Base-by-base conservation (phyloP, 2,888 invertebrate species). In the Patella pellucida region DNA sequence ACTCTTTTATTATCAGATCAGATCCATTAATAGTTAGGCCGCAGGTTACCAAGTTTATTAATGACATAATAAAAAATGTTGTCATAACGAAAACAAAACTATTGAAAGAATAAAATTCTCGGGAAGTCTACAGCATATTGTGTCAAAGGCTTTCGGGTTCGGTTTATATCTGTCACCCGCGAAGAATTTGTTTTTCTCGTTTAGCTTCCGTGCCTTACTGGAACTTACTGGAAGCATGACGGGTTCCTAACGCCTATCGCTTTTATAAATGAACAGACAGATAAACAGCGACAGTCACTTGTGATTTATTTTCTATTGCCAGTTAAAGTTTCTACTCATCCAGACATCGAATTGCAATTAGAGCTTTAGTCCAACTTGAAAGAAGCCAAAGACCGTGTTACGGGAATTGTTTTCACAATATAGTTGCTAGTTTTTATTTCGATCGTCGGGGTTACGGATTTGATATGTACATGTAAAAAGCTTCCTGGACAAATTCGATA, bases 391-490 rank as follows among this genome's bases (percentile, higher is more conserved):
- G 23, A 62, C 19, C 62, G 62, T 62, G 62, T 62, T 62, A 62
- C 23, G 19, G 19, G 19, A 14, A 62, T 62, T 62, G 62, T 62
- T 62, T 62, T 62, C 19, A 23, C 62, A 62, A 62, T 23, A 62
- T 62, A 62, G 62, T 62, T 62, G 62, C 62, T 62, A 62, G 62
- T 62, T 62, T 62, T 62, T 62, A 62, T 62, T 19, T 62, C 62
- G 62, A 62, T 62, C 62, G 62, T 15, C 62, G 62, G 23, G 23
- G 19, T 15, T 23, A 62, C 62, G 62, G 62, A 62, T 62, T 62
- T 62, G 62, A 62, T 62, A 62, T 62, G 62, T 62, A 62, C 62
- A 62, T 62, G 62, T 62, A 62, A 62, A 62, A 62, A 62, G 62
- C 62, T 62, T 62, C 62, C 62, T 62, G 62, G 62, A 62, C 62